phyloP scores from a whole-genome alignment of 2,113 vertebrate species.

The Sula dactylatra region DNA sequence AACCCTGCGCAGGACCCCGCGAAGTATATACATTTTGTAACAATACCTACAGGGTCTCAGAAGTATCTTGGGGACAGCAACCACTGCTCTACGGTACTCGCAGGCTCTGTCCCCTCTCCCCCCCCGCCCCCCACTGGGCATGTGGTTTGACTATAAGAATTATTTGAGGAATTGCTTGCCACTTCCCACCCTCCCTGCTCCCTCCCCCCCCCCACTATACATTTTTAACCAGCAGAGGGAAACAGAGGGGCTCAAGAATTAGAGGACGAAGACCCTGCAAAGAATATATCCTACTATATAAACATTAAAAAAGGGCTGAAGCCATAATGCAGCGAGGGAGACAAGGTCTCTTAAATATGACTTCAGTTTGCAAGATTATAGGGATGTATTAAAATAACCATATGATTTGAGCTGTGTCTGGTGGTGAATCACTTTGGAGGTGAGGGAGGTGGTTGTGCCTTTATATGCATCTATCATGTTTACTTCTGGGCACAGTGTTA shows the following conservation, averaged over 20 bases:
- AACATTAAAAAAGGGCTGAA: background rate
- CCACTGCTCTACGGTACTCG: background rate
- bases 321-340: background rate
- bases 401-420: background rate
- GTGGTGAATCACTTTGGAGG: background rate
- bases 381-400: background rate
- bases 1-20: background rate
- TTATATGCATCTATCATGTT: background rate
- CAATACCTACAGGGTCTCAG: background rate
- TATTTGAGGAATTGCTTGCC: background rate
- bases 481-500: background rate
- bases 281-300: background rate
- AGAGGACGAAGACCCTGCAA: background rate
- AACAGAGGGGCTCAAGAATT: slow-evolving; percentile 1
- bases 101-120: background rate
- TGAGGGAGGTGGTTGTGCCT: background rate
- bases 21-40: background rate
- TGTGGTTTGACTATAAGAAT: background rate
- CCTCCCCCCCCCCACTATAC: background rate
- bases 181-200: background rate
- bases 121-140: background rate
- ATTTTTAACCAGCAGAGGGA: slow-evolving; percentile 11
- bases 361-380: background rate
- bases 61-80: background rate
- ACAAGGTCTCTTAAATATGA: background rate